Percentiles rank a stretch among this genome's conserved stretches.
Evolutionary conservation across 2,888 invertebrate genomes (phyloP).

Genomic region (Nomada goodeniana): DNA sequence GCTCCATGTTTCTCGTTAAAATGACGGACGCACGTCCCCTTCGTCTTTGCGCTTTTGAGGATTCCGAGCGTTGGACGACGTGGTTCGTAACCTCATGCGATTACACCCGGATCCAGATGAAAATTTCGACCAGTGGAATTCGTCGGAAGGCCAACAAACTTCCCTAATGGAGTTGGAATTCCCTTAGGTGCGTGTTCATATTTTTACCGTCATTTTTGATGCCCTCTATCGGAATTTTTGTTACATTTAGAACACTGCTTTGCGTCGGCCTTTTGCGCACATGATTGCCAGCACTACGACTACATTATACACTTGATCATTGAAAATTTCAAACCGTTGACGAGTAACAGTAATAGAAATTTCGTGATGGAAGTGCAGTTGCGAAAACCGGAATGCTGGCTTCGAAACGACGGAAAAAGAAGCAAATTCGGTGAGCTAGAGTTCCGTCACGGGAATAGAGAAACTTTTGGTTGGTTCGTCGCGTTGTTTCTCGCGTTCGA

Average conservation of each 20-base stretch:
- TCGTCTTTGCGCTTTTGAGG: slow-evolving; percentile 34
- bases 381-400: too few species aligned
- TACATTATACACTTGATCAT: too few species aligned
- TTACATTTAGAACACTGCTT: too few species aligned
- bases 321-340: too few species aligned
- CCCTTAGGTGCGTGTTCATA: background rate
- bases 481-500: slow-evolving; percentile 5
- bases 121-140: background rate
- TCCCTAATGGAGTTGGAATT: background rate
- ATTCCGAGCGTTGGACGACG: background rate
- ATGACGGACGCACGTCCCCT: background rate
- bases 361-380: background rate
- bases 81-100: background rate
- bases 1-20: slow-evolving; percentile 22
- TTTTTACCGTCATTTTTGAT: too few species aligned
- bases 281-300: too few species aligned
- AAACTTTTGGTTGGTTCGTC: slow-evolving; percentile 5
- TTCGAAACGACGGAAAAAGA: background rate
- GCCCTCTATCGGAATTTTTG: too few species aligned
- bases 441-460: background rate
- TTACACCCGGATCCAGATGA: background rate
- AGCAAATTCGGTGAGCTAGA: slow-evolving; percentile 1
- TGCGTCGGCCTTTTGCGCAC: too few species aligned
- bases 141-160: slow-evolving; percentile 2
- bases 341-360: too few species aligned